These are phyloP conservation scores for Ophioninae sp. DNA, from an alignment of 2,888 invertebrate species.

Conservation along the genomic window DNA sequence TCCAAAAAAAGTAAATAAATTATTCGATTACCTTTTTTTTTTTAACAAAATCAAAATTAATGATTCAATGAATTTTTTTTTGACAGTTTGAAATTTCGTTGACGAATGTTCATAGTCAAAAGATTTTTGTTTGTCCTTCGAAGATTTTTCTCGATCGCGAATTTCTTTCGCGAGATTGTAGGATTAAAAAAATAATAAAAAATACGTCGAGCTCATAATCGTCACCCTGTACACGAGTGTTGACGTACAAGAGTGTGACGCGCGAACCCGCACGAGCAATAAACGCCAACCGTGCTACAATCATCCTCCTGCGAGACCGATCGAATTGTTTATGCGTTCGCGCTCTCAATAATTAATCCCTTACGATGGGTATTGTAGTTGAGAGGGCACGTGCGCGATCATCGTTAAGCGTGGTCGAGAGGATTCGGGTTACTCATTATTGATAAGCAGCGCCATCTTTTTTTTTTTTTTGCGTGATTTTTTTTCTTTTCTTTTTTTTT, in stretches of 20 bases:
- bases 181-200: no score
- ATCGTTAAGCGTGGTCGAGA: conserved; percentile 8
- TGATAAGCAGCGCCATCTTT: not conserved
- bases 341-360: conserved; percentile 50
- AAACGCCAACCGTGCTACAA: conserved; percentile 21
- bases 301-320: conserved; percentile 42
- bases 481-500: not conserved
- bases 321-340: conserved; percentile 42
- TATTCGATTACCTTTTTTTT: no score
- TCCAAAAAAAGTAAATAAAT: no score
- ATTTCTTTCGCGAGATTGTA: no score
- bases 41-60: no score
- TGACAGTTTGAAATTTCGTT: no score
- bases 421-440: not conserved
- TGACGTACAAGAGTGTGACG: conserved; percentile 25
- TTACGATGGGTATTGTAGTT: not conserved
- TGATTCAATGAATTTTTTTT: no score
- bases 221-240: no score
- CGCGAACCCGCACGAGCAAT: conserved; percentile 35
- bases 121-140: no score
- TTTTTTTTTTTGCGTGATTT: not conserved
- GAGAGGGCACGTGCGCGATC: conserved; percentile 31
- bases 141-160: no score
- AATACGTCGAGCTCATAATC: no score
- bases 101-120: no score